phyloP scores from a whole-genome alignment of 2,797 vertebrate species.

The Coregonus ussuriensis region DNA sequence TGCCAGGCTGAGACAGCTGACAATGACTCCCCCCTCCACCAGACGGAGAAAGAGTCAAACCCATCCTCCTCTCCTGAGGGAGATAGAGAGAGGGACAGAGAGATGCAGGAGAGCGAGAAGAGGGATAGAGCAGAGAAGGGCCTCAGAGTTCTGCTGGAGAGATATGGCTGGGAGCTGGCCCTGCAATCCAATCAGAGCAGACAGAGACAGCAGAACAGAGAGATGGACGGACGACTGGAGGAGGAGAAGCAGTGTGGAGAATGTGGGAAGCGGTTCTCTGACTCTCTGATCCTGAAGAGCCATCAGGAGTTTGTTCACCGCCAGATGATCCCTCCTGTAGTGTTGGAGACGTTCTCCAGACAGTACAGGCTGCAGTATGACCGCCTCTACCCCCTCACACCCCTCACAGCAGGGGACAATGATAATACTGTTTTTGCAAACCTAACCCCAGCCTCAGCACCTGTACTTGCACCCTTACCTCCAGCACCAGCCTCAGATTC shows the following conservation, averaged over 20 bases:
- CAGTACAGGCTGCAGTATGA: slow-evolving; percentile 95
- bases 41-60: slow-evolving; percentile 77
- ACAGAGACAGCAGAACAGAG: slow-evolving; percentile 82
- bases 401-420: slow-evolving; percentile 74
- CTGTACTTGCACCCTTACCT: slow-evolving; percentile 72
- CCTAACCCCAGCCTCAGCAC: slow-evolving; percentile 68
- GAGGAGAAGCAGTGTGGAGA: slow-evolving; percentile 89
- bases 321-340: slow-evolving; percentile 88
- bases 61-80: slow-evolving; percentile 48
- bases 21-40: slow-evolving; percentile 55
- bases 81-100: slow-evolving; percentile 72
- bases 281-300: slow-evolving; percentile 95
- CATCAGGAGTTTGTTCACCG: slow-evolving; percentile 97
- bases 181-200: slow-evolving; percentile 97
- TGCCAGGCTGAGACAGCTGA: slow-evolving; percentile 36
- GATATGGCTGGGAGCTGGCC: slow-evolving; percentile 96
- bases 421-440: slow-evolving; percentile 59
- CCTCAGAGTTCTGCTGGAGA: slow-evolving; percentile 92
- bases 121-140: slow-evolving; percentile 51
- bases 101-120: slow-evolving; percentile 44
- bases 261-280: slow-evolving; percentile 95
- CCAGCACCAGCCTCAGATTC: slow-evolving; percentile 72
- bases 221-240: slow-evolving; percentile 54
- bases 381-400: slow-evolving; percentile 87
- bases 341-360: slow-evolving; percentile 92